Evolutionary conservation across 2,113 vertebrate genomes (phyloP).

Genomic region (Thalassoma bifasciatum): DNA sequence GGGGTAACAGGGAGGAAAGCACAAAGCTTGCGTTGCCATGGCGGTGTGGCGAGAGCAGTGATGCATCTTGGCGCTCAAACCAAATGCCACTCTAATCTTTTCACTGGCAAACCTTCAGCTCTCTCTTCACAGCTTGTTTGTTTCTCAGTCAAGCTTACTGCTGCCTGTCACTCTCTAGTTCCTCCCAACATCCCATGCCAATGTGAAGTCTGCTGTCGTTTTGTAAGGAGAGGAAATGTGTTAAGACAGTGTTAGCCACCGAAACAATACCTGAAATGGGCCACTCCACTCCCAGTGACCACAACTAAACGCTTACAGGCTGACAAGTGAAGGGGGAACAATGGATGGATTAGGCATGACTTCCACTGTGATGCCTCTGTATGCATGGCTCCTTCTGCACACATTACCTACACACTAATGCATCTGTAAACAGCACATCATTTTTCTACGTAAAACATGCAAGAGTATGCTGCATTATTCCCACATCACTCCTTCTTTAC

Average conservation of each 20-base stretch:
- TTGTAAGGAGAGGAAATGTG: slow-evolving; percentile 54
- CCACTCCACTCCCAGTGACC: slow-evolving; percentile 61
- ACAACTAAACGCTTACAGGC: slow-evolving; percentile 44
- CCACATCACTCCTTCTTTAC: slow-evolving; percentile 8
- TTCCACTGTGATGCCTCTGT: slow-evolving; percentile 34
- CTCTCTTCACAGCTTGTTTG: slow-evolving; percentile 76
- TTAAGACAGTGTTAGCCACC: slow-evolving; percentile 46
- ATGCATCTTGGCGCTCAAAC: slow-evolving; percentile 71
- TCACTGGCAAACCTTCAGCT: slow-evolving; percentile 74
- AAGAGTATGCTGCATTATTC: slow-evolving; percentile 33
- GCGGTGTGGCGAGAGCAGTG: slow-evolving; percentile 60
- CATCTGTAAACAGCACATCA: slow-evolving; percentile 62
- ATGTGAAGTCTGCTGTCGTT: slow-evolving; percentile 50
- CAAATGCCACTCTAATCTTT: slow-evolving; percentile 82
- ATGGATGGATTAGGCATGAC: slow-evolving; percentile 52
- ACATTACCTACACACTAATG: slow-evolving; percentile 39
- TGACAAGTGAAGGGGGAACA: slow-evolving; percentile 44
- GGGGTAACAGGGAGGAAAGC: slow-evolving; percentile 56
- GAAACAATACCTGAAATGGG: slow-evolving; percentile 61
- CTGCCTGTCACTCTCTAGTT: slow-evolving; percentile 73
- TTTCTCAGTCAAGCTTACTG: slow-evolving; percentile 71
- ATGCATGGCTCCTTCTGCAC: slow-evolving; percentile 31
- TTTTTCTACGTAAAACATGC: slow-evolving; percentile 33
- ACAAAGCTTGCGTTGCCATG: slow-evolving; percentile 79
- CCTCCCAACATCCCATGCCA: slow-evolving; percentile 59